Evolutionary conservation across 2,797 vertebrate genomes (phyloP).

Genomic region (Petrocephalus sullivani): DNA sequence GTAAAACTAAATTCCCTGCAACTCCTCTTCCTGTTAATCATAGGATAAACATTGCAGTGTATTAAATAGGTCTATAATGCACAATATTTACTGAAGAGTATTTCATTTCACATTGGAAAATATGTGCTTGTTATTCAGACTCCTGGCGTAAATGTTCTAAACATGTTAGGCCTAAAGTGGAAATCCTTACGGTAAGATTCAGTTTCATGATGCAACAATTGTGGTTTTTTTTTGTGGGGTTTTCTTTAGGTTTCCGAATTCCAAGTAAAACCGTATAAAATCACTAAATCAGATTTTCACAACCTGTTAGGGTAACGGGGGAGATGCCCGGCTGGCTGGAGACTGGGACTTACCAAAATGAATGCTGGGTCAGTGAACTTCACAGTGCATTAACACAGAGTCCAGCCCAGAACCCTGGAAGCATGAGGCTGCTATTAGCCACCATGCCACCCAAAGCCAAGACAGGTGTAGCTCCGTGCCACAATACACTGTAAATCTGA

Average conservation of each 20-base stretch:
- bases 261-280: background rate
- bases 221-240: background rate
- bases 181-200: background rate
- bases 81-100: background rate
- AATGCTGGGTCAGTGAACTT: background rate
- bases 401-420: background rate
- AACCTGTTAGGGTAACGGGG: background rate
- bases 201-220: background rate
- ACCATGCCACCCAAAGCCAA: background rate
- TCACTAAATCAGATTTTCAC: background rate
- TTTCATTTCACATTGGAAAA: background rate
- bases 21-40: background rate
- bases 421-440: background rate
- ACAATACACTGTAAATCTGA: background rate
- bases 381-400: background rate
- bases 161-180: background rate
- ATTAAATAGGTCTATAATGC: background rate
- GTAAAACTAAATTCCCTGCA: background rate
- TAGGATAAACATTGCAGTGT: background rate
- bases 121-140: background rate
- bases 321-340: background rate
- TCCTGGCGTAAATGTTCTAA: background rate
- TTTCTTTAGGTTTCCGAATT: conserved; percentile 7
- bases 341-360: background rate
- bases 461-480: background rate